phyloP scores from a whole-genome alignment of 2,797 vertebrate genomes.

The Thamnophis elegans region DNA sequence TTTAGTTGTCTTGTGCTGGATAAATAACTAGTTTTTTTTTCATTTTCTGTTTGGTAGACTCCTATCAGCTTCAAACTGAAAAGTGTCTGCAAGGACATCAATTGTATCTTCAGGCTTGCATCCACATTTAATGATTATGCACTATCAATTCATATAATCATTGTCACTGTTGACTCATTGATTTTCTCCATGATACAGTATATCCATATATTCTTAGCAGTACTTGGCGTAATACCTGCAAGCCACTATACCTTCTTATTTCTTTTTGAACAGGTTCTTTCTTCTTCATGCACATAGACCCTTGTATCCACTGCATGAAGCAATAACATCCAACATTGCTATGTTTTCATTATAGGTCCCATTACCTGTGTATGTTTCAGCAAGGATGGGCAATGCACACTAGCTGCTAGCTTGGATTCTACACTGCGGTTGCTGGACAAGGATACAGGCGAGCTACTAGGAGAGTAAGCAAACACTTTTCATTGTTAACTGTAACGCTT shows the following conservation, averaged over 20 bases:
- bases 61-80: background rate
- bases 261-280: background rate
- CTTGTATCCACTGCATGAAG: background rate
- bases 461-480: constrained; percentile 78
- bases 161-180: background rate
- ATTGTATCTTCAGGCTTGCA: background rate
- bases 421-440: constrained; percentile 89
- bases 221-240: background rate
- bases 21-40: no score
- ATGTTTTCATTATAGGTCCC: constrained; percentile 74
- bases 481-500: background rate
- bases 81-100: background rate
- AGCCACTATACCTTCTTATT: background rate
- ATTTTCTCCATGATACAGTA: background rate
- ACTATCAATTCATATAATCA: background rate
- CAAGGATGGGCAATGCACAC: constrained; percentile 87
- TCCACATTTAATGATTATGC: background rate
- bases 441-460: constrained; percentile 89
- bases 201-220: background rate
- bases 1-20: background rate
- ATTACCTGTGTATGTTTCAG: constrained; percentile 93
- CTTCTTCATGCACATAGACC: background rate
- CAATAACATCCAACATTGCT: background rate
- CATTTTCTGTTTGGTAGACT: background rate
- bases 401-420: constrained; percentile 88